phyloP scores from a whole-genome alignment of 2,888 invertebrate species.

The Eilema depressum region DNA sequence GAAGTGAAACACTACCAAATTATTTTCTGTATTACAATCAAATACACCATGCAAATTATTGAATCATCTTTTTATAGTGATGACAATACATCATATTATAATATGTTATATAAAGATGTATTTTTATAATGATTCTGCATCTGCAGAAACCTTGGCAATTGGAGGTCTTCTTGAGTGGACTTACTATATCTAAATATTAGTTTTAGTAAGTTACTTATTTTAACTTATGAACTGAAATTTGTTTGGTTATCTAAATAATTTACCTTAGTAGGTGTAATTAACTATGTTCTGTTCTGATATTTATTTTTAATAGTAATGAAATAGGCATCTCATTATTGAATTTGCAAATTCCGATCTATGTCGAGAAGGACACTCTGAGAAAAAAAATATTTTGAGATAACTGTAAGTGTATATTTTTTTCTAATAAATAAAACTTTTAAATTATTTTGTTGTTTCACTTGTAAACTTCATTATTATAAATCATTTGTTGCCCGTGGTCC shows the following conservation, averaged over 20 bases:
- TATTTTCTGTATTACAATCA: slow-evolving; percentile 30
- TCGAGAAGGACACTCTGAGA: slow-evolving; percentile 59
- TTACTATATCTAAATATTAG: slow-evolving; percentile 5
- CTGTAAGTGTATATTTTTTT: slow-evolving; percentile 77
- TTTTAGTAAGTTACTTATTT: slow-evolving; percentile 14
- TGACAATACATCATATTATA: slow-evolving; percentile 17
- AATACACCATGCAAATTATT: slow-evolving; percentile 21
- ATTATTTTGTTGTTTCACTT: slow-evolving; percentile 41
- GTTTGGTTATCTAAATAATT: slow-evolving; percentile 10
- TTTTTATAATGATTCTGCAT: slow-evolving; percentile 28
- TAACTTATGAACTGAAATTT: slow-evolving; percentile 16
- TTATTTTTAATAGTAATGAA: slow-evolving; percentile 41
- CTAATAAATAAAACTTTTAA: slow-evolving; percentile 65
- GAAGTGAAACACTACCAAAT: slow-evolving; percentile 20
- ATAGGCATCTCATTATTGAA: slow-evolving; percentile 38
- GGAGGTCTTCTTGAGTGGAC: slow-evolving; percentile 14
- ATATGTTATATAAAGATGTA: neutral
- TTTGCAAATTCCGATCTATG: slow-evolving; percentile 71
- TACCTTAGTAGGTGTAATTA: slow-evolving; percentile 22
- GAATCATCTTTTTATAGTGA: slow-evolving; percentile 41
- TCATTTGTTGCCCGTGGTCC: no score
- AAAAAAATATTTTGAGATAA: slow-evolving; percentile 72
- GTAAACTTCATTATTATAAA: neutral
- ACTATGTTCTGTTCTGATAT: slow-evolving; percentile 46
- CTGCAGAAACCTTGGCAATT: slow-evolving; percentile 29